These are phyloP conservation scores for Plotosus lineatus DNA, from an alignment of 2,113 vertebrate species.

Conservation along the genomic window DNA sequence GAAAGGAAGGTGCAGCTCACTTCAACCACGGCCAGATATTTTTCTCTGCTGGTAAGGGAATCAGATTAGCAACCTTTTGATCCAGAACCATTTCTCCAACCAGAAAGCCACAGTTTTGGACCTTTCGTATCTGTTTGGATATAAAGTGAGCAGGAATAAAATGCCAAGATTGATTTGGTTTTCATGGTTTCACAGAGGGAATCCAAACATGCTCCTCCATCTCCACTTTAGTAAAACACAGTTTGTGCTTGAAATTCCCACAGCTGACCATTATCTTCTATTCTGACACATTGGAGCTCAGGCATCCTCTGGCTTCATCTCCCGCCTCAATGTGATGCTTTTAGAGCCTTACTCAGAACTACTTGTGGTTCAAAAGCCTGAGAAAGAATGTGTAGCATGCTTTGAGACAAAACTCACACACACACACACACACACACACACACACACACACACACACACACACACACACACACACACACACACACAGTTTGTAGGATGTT, in stretches of 20 bases:
- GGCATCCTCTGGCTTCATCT: constrained; percentile 41
- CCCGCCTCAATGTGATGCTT: constrained; percentile 46
- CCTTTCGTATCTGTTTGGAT: neutral
- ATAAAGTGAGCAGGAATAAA: neutral
- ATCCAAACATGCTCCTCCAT: constrained; percentile 30
- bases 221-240: constrained; percentile 15
- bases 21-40: too few species aligned
- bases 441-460: too few species aligned
- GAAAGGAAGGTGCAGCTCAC: too few species aligned
- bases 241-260: constrained; percentile 36
- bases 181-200: constrained; percentile 11
- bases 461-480: too few species aligned
- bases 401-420: too few species aligned
- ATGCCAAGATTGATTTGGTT: constrained; percentile 14
- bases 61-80: too few species aligned
- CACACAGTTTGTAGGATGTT: constrained; percentile 37
- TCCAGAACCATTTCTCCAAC: too few species aligned
- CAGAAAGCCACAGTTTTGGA: too few species aligned
- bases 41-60: too few species aligned
- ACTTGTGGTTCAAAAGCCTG: constrained; percentile 46
- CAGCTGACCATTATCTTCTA: constrained; percentile 44
- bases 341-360: constrained; percentile 49
- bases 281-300: constrained; percentile 51
- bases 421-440: too few species aligned
- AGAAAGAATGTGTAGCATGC: constrained; percentile 55